phyloP scores from a whole-genome alignment of 2,888 invertebrate genomes.

The Thera britannica region DNA sequence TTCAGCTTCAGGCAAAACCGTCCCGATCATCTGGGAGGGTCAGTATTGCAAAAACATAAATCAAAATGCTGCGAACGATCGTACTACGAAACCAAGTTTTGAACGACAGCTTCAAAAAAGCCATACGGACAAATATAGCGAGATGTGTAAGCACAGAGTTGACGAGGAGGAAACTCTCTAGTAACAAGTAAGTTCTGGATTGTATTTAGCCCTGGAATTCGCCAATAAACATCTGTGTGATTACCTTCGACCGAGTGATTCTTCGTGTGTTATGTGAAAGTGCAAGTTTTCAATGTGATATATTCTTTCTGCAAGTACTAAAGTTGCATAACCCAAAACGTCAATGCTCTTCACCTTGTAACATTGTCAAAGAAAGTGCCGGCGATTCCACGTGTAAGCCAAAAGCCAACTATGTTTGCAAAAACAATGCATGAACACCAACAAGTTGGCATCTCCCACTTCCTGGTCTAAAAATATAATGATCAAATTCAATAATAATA shows the following conservation, averaged over 20 bases:
- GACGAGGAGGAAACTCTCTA: conserved; percentile 85
- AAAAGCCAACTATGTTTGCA: neutral
- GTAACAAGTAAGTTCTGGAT: conserved; percentile 81
- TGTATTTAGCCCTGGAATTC: conserved; percentile 4
- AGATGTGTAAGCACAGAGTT: conserved; percentile 87
- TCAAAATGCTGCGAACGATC: conserved; percentile 90
- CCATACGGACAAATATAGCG: conserved; percentile 83
- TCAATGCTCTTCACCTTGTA: conserved; percentile 67
- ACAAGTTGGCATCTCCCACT: no score
- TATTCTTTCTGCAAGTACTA: conserved; percentile 40
- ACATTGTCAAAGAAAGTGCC: conserved; percentile 50
- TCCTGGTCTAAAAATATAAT: neutral
- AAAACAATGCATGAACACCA: neutral
- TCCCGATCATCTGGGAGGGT: conserved; percentile 73
- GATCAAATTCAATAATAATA: no score
- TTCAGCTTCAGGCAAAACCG: conserved; percentile 62
- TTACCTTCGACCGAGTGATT: neutral
- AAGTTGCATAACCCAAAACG: conserved; percentile 81
- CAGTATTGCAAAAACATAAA: conserved; percentile 58
- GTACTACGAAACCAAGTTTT: conserved; percentile 88
- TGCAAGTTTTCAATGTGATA: conserved; percentile 27
- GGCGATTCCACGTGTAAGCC: conserved; percentile 51
- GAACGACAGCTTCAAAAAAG: conserved; percentile 86
- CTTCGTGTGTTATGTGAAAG: conserved; percentile 1
- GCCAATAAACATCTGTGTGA: conserved; percentile 5